Evolutionary conservation across 1,140 invertebrate species (phyloP).

Genomic region (Leptinotarsa undecemlineata): DNA sequence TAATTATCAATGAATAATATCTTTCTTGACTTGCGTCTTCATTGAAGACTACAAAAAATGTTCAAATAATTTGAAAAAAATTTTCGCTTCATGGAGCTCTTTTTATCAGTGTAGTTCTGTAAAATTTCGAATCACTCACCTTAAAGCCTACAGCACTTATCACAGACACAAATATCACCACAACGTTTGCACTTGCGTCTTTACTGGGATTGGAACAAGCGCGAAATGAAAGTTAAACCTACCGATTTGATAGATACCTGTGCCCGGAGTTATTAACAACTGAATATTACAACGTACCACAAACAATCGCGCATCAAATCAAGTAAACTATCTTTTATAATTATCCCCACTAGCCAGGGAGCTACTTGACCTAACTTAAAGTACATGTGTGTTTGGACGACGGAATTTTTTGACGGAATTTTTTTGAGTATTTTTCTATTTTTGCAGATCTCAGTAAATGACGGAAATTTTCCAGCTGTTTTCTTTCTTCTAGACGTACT

Average conservation of each 20-base stretch:
- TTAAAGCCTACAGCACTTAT: neutral
- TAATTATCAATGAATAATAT: too few relatives aligned
- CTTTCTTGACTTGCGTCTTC: too few relatives aligned
- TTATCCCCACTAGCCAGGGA: constrained; percentile 9
- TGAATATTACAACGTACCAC: neutral
- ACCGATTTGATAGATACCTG: too few relatives aligned
- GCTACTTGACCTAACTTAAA: constrained; percentile 19
- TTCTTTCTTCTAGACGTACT: too few relatives aligned
- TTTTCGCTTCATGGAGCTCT: too few relatives aligned
- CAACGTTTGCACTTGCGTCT: neutral
- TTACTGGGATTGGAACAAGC: neutral
- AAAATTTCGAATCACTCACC: neutral
- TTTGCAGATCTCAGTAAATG: too few relatives aligned
- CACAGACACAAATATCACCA: constrained; percentile 20
- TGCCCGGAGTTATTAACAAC: neutral
- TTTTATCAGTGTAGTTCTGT: too few relatives aligned
- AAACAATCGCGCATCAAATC: neutral
- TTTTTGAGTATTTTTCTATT: neutral
- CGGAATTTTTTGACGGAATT: neutral
- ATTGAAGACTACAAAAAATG: too few relatives aligned
- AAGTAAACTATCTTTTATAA: constrained; percentile 19
- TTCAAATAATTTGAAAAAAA: too few relatives aligned
- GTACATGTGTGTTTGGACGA: neutral
- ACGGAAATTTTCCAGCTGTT: too few relatives aligned
- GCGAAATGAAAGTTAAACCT: constrained; percentile 11